Percentiles rank a stretch among this genome's conserved stretches.
These are phyloP conservation scores for Premnoplex brunnescens DNA, from an alignment of 2,797 vertebrate species.

Conservation along the genomic window DNA sequence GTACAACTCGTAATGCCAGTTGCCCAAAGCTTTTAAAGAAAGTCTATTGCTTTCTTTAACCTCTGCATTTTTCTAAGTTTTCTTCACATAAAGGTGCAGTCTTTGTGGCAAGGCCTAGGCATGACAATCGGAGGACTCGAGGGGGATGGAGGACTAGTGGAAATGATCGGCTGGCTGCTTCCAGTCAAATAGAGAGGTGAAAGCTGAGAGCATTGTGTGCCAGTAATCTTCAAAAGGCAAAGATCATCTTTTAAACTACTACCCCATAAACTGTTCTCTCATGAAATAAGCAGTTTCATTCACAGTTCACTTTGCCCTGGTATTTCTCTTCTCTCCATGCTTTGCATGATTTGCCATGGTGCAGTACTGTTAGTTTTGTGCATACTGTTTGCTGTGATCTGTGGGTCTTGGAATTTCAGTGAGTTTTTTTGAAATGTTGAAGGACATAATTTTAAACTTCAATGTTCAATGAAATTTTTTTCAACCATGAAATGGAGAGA, in stretches of 20 bases:
- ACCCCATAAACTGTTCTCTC: conserved; percentile 94
- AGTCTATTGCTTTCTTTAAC: conserved; percentile 99
- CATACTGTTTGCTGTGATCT: conserved; percentile 81
- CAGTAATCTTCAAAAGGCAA: conserved; percentile 99
- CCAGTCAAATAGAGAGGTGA: conserved; percentile 99
- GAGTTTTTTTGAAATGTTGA: conserved; percentile 84
- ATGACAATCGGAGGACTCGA: conserved; percentile 99
- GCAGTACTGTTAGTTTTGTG: conserved; percentile 82
- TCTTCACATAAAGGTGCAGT: conserved; percentile 99
- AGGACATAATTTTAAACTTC: conserved; percentile 80
- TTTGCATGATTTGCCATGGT: conserved; percentile 94
- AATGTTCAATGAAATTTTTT: conserved; percentile 78
- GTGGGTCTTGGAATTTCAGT: conserved; percentile 84
- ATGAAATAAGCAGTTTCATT: conserved; percentile 80
- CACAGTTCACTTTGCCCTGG: conserved; percentile 89
- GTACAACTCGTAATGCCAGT: conserved; percentile 81
- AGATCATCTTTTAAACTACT: conserved; percentile 89
- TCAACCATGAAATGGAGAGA: conserved; percentile 92
- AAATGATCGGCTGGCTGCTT: conserved; percentile 98
- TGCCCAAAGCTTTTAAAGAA: conserved; percentile 91
- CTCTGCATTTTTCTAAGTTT: conserved; percentile 99
- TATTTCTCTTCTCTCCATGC: conserved; percentile 88
- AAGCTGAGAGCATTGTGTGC: conserved; percentile 94
- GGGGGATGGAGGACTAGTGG: conserved; percentile 99
- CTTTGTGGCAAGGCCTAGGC: conserved; percentile 99